Base-by-base conservation (phyloP, 1,140 invertebrate genomes). In the Lucilia cuprina region DNA sequence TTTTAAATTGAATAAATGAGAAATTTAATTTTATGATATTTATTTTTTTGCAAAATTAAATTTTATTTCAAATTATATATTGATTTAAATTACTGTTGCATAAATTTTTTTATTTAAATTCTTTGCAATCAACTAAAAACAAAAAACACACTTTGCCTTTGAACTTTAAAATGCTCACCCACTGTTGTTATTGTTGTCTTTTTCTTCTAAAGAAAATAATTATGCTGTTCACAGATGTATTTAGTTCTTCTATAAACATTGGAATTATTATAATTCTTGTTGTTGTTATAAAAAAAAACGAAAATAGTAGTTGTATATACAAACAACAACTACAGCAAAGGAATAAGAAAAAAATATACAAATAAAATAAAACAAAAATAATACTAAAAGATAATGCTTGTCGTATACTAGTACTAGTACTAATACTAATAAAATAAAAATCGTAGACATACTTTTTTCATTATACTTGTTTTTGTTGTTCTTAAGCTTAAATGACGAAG, bases 391-490 rank as follows among this genome's bases (percentile, higher is more conserved):
- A 55, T 55, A 55, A 55, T 55, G 14, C 50, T 13, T 12, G 50
- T 17, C n/a, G n/a, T n/a, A n/a, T n/a, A n/a, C n/a, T n/a, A n/a
- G 10, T 55, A 41, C 35, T 41, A 41, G 35, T 41, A 41, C 35
- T 41, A 41, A 41, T 41, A 41, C 35, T 41, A 41, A 21, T 70
- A 70, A 70, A 8, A 70, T 70, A 70, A 19, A 70, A 70, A 70
- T 70, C 65, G 65, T 70, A 70, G 65, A 70, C 65, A 70, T 70
- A n/a, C n/a, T 60, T 60, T 60, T 60, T 17, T 60, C 14, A 60
- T 60, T 60, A 14, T 60, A 14, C 13, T 60, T 60, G 55, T 60
- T 60, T 10, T 60, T 17, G 55, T 14, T 60, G 55, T 70, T 70
- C 5, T 70, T 65, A 70, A 70, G 65, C 65, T 70, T 5, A 70